phyloP scores from a whole-genome alignment of 2,113 vertebrate species.

The Laticauda laticaudata region DNA sequence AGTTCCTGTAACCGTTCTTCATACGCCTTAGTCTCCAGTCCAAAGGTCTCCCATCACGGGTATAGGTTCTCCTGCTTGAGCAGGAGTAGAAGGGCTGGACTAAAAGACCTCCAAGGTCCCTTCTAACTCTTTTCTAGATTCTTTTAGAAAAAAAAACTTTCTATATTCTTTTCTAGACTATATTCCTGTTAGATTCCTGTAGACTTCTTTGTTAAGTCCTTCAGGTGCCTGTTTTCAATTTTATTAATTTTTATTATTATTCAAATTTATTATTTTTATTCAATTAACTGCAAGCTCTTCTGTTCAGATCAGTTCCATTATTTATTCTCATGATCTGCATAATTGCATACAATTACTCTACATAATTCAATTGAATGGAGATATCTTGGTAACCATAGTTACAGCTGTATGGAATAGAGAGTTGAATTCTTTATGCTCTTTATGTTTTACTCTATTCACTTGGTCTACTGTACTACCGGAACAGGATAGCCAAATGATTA shows the following conservation, averaged over 20 bases:
- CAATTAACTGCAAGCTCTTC: conserved; percentile 82
- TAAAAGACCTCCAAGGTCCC: no score
- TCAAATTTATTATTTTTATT: neutral
- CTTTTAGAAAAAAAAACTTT: no score
- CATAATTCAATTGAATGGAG: conserved; percentile 82
- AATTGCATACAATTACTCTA: conserved; percentile 71
- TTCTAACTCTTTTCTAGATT: no score
- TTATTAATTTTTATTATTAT: neutral
- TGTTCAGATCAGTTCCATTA: conserved; percentile 81
- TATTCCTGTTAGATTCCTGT: conserved; percentile 81
- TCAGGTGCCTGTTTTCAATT: conserved; percentile 59
- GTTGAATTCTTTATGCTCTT: neutral
- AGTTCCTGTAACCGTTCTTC: no score
- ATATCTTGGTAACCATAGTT: conserved; percentile 46
- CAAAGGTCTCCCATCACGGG: no score
- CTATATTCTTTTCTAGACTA: no score
- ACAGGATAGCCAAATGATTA: neutral
- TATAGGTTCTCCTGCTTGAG: no score
- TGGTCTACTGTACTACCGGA: neutral
- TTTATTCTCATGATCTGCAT: conserved; percentile 74
- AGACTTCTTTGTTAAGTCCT: conserved; percentile 66
- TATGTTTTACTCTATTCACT: neutral
- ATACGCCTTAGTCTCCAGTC: no score
- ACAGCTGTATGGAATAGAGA: neutral
- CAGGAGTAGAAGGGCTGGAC: no score